phyloP scores from a whole-genome alignment of 2,113 vertebrate species.

The Actenoides hombroni region DNA sequence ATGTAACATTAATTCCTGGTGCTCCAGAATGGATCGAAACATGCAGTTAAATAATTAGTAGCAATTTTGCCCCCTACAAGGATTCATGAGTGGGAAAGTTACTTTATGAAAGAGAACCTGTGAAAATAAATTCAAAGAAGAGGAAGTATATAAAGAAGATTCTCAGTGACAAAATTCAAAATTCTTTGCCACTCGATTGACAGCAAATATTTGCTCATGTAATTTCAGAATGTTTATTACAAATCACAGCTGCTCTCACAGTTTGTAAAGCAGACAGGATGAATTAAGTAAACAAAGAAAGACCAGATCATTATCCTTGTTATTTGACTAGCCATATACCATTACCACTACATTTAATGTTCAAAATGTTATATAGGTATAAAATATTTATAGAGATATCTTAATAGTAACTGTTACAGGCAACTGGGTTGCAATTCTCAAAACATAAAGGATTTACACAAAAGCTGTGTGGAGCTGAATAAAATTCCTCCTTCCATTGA shows the following conservation, averaged over 20 bases:
- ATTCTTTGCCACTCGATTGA: neutral
- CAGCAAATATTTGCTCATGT: neutral
- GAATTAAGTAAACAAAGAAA: neutral
- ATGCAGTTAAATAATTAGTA: conserved; percentile 41
- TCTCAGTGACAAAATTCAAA: neutral
- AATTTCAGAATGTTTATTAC: neutral
- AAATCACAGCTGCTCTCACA: neutral
- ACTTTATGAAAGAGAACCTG: neutral
- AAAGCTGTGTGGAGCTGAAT: neutral
- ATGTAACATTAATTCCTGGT: conserved; percentile 45
- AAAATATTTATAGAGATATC: neutral
- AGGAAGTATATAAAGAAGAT: neutral
- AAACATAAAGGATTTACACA: neutral
- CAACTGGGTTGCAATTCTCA: neutral
- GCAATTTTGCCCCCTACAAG: conserved; percentile 20
- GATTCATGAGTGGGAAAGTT: neutral
- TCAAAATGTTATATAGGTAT: neutral
- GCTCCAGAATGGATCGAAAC: neutral
- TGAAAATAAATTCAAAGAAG: neutral
- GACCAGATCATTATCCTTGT: neutral
- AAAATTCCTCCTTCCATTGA: neutral
- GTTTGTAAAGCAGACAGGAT: neutral
- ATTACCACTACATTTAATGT: neutral
- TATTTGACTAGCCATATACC: neutral
- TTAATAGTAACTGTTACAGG: rapidly evolving